A percentile compares a stretch with the other conserved stretches of the same genome.
phyloP scores from a whole-genome alignment of 2,113 vertebrate genomes.

The Chrysemys picta region DNA sequence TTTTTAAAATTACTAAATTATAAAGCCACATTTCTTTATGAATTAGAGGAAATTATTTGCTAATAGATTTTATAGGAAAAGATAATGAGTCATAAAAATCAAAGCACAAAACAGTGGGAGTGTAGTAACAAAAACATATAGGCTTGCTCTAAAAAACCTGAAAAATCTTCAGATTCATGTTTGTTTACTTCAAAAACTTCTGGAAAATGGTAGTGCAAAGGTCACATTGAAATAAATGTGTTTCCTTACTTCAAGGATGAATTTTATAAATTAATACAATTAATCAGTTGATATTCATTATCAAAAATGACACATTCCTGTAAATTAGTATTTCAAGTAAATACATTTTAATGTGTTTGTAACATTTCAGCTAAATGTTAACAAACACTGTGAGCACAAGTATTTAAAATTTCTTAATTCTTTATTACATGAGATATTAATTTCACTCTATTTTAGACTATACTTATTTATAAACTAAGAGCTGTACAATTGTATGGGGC shows the following conservation, averaged over 20 bases:
- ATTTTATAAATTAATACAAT: neutral
- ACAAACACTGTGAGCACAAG: neutral
- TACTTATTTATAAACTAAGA: neutral
- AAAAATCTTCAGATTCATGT: accelerated
- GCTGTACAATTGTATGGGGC: neutral
- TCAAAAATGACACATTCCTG: neutral
- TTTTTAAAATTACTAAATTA: neutral
- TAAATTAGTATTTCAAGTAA: neutral
- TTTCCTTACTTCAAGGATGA: neutral
- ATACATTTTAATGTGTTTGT: neutral
- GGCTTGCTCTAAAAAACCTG: neutral
- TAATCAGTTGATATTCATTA: neutral
- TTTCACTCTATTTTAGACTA: neutral
- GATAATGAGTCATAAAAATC: neutral
- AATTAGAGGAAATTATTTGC: neutral
- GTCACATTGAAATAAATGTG: neutral
- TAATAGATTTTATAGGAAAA: neutral
- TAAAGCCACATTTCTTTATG: neutral
- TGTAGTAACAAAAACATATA: neutral
- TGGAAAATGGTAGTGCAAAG: neutral
- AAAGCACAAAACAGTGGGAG: neutral
- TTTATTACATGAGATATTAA: neutral
- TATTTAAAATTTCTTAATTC: neutral
- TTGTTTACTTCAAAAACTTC: neutral
- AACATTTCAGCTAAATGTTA: neutral